A percentile compares a stretch with the other conserved stretches of the same genome.
Conservation (phyloP, 2,797 vertebrate species). For the Lerista edwardsae region DNA sequence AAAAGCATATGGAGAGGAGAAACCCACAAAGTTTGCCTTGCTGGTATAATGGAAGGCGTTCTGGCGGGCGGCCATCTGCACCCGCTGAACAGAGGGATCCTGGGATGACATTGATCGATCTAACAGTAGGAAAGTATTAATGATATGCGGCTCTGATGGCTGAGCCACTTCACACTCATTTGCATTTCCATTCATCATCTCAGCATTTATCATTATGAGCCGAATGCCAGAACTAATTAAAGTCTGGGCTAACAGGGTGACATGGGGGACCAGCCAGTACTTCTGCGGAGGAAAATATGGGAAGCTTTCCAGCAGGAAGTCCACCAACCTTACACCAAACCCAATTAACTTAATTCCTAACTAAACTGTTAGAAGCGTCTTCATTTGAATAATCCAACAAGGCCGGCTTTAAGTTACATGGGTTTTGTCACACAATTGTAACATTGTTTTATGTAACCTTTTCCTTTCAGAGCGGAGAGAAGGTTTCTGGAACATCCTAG, state of each 20-base stretch:
- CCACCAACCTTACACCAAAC: constrained; percentile 88
- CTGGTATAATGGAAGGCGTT: constrained; percentile 74
- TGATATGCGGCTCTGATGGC: constrained; percentile 91
- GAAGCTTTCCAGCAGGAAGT: constrained; percentile 87
- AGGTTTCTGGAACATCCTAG: constrained; percentile 20
- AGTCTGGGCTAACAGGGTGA: constrained; percentile 91
- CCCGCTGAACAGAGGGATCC: constrained; percentile 79
- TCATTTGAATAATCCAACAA: constrained; percentile 83
- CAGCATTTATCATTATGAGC: constrained; percentile 93
- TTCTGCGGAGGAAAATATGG: constrained; percentile 77
- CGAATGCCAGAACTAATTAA: constrained; percentile 99
- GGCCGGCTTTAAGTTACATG: constrained; percentile 45
- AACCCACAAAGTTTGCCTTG: constrained; percentile 71
- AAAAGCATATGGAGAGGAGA: constrained; percentile 79
- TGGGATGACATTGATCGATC: constrained; percentile 95
- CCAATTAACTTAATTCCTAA: constrained; percentile 92
- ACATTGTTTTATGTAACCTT: constrained; percentile 22
- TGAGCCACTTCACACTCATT: constrained; percentile 92
- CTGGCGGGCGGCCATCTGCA: constrained; percentile 81
- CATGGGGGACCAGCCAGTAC: constrained; percentile 78
- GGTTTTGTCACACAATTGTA: constrained; percentile 33
- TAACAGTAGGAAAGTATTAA: constrained; percentile 95
- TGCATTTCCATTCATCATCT: constrained; percentile 98
- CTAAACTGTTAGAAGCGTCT: constrained; percentile 87
- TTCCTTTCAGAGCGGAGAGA: constrained; percentile 3